A percentile compares a stretch with the other conserved stretches of the same genome.
These are phyloP conservation scores for Aleiodes leptofemur DNA, from an alignment of 2,888 invertebrate species.

Conservation along the genomic window DNA sequence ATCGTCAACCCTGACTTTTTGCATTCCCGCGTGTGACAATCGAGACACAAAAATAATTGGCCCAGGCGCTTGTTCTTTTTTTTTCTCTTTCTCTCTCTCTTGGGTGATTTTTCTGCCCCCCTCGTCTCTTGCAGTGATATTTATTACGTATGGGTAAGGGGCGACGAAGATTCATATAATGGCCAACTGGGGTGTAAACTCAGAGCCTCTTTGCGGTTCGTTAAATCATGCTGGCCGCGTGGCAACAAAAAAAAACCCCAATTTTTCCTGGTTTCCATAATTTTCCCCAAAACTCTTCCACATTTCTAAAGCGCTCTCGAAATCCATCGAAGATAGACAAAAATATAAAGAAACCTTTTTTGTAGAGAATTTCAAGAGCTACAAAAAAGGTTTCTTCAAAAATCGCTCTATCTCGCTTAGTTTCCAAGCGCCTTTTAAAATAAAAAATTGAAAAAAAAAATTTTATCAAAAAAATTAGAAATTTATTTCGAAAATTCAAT, in stretches of 20 bases:
- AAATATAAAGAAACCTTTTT: too few relatives aligned
- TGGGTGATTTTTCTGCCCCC: neutral
- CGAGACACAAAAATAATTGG: conserved; percentile 67
- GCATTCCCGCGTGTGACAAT: conserved; percentile 50
- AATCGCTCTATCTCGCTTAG: too few relatives aligned
- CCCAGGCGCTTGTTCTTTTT: conserved; percentile 60
- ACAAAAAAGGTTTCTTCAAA: too few relatives aligned
- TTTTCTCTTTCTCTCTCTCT: neutral
- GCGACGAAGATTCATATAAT: conserved; percentile 67
- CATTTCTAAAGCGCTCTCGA: too few relatives aligned
- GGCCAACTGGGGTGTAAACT: conserved; percentile 70
- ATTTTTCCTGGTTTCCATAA: neutral
- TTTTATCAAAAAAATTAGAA: too few relatives aligned
- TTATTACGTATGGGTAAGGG: conserved; percentile 67
- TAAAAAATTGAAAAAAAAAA: too few relatives aligned
- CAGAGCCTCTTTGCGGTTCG: conserved; percentile 73
- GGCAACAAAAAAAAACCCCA: conserved; percentile 1
- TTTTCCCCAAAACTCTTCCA: too few relatives aligned
- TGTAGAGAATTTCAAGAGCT: too few relatives aligned
- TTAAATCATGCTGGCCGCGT: conserved; percentile 63
- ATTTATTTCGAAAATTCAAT: too few relatives aligned
- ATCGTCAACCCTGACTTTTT: conserved; percentile 45
- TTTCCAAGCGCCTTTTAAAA: too few relatives aligned
- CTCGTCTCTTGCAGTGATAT: conserved; percentile 63
- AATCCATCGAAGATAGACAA: too few relatives aligned